Evolutionary conservation across 2,113 vertebrate genomes (phyloP).

Genomic region (Nothocercus julius): DNA sequence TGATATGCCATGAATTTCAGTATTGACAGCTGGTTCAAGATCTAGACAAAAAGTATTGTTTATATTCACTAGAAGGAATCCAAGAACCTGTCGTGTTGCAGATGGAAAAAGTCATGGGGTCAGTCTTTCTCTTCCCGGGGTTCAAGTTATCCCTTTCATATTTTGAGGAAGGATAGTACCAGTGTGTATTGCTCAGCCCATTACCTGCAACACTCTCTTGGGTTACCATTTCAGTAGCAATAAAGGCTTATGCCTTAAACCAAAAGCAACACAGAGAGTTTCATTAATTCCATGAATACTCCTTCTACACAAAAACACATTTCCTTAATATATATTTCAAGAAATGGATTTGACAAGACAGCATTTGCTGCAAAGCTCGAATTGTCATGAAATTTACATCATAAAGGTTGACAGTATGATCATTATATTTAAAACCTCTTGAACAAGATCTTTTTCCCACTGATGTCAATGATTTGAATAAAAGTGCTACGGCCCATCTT

Average conservation of each 20-base stretch:
- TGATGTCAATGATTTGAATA: constrained; percentile 53
- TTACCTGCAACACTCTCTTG: background rate
- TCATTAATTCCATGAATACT: constrained; percentile 37
- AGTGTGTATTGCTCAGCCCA: background rate
- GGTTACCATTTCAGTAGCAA: background rate
- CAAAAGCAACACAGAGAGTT: background rate
- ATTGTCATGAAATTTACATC: constrained; percentile 64
- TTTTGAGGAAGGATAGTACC: background rate
- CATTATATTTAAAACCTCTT: constrained; percentile 61
- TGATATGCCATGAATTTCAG: background rate
- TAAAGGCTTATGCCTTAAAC: background rate
- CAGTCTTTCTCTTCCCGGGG: background rate
- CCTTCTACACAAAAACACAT: background rate
- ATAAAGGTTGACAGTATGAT: constrained; percentile 64
- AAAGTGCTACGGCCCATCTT: constrained; percentile 7
- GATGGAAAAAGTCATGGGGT: background rate
- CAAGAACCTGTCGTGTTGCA: background rate
- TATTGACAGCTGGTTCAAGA: background rate
- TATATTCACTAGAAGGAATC: background rate
- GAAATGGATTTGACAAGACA: constrained; percentile 56
- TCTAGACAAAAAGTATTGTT: background rate
- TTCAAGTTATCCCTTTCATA: background rate
- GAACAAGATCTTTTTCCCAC: constrained; percentile 6
- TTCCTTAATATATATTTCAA: constrained; percentile 60
- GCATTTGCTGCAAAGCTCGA: constrained; percentile 47